A percentile compares a stretch with the other conserved stretches of the same genome.
Evolutionary conservation across 2,888 invertebrate genomes (phyloP).

Genomic region (Pelosia muscerda): DNA sequence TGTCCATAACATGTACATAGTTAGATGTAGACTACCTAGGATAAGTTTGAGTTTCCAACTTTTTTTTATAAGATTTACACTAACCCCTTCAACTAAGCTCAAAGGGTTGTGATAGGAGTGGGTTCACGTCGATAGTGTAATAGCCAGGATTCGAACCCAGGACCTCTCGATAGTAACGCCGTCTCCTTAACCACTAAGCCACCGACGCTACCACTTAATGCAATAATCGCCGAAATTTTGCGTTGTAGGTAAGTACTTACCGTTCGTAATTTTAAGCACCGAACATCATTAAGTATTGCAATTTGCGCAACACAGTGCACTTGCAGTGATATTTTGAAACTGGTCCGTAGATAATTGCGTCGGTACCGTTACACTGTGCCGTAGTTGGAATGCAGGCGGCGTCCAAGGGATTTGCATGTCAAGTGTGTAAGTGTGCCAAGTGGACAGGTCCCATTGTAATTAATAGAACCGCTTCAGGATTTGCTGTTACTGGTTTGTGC

Average conservation of each 20-base stretch:
- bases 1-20: too few species aligned
- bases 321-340: slow-evolving; percentile 41
- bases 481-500: slow-evolving; percentile 17
- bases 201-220: too few species aligned
- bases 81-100: too few species aligned
- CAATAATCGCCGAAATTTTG: neutral
- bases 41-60: too few species aligned
- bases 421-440: slow-evolving; percentile 56
- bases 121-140: too few species aligned
- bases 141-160: too few species aligned
- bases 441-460: slow-evolving; percentile 54
- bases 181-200: too few species aligned
- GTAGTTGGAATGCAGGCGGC: slow-evolving; percentile 55
- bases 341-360: slow-evolving; percentile 45
- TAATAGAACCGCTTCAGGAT: slow-evolving; percentile 39
- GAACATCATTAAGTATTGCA: slow-evolving; percentile 11
- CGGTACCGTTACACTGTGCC: slow-evolving; percentile 43
- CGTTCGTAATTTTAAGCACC: neutral
- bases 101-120: too few species aligned
- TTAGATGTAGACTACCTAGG: too few species aligned
- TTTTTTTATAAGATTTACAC: too few species aligned
- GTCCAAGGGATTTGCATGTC: slow-evolving; percentile 61
- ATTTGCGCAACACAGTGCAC: slow-evolving; percentile 26
- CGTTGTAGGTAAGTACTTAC: too few species aligned
- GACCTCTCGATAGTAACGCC: too few species aligned